Conservation (phyloP, 2,797 vertebrate species). For the Amblyraja radiata region DNA sequence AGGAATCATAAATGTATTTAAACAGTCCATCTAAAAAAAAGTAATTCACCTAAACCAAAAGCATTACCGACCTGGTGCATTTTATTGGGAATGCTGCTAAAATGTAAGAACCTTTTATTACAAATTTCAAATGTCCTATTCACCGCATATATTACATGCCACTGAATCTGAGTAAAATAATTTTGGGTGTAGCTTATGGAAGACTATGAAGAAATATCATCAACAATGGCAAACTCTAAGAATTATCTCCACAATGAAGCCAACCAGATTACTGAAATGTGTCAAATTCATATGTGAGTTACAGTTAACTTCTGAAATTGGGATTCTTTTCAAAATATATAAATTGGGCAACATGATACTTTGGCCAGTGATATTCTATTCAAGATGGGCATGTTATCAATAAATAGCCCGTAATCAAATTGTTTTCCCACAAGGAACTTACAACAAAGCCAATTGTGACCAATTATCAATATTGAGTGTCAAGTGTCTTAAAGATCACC, state of each 20-base stretch:
- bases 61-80: not conserved
- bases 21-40: not conserved
- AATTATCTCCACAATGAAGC: constrained; percentile 14
- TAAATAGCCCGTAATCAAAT: not conserved
- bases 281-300: not conserved
- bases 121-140: not conserved
- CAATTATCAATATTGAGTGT: not conserved
- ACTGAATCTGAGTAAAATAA: not conserved
- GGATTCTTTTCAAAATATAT: not conserved
- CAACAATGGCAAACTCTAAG: not conserved
- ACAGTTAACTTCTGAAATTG: not conserved
- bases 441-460: not conserved
- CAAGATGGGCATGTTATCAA: not conserved
- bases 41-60: not conserved
- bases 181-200: no score
- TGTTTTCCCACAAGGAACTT: not conserved
- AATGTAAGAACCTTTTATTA: not conserved
- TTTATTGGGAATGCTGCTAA: not conserved
- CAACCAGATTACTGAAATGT: not conserved
- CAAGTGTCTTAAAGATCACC: not conserved
- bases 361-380: not conserved
- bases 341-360: not conserved
- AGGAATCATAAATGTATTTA: not conserved
- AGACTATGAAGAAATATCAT: not conserved
- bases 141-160: not conserved